phyloP scores from a whole-genome alignment of 2,888 invertebrate species.

The Emmelina monodactyla region DNA sequence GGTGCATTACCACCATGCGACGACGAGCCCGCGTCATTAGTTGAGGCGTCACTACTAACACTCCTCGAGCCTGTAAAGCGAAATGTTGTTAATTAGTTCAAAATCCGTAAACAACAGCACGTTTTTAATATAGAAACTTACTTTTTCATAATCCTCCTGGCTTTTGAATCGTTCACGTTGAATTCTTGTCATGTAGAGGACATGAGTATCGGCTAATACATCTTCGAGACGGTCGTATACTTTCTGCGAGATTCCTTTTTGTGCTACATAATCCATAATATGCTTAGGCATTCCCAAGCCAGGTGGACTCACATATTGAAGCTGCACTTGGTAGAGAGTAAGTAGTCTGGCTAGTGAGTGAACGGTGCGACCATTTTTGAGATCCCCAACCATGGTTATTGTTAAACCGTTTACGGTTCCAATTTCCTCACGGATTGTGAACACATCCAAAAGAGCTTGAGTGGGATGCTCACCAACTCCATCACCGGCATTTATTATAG shows the following conservation, averaged over 20 bases:
- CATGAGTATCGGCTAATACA: constrained; percentile 92
- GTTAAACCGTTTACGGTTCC: constrained; percentile 98
- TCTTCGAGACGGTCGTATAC: constrained; percentile 79
- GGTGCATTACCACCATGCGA: constrained; percentile 97
- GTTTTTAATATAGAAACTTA: no score
- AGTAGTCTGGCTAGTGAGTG: constrained; percentile 95
- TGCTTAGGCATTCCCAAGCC: constrained; percentile 91
- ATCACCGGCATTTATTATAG: constrained; percentile 98
- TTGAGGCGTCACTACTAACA: constrained; percentile 91
- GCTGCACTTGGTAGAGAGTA: constrained; percentile 91
- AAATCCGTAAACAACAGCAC: background rate
- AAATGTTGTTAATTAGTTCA: no score
- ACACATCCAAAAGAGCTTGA: constrained; percentile 96
- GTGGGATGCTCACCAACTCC: constrained; percentile 98
- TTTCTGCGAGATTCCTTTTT: constrained; percentile 81
- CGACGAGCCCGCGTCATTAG: constrained; percentile 94
- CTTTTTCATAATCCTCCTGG: constrained; percentile 86
- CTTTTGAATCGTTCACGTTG: constrained; percentile 91
- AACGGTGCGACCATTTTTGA: constrained; percentile 97
- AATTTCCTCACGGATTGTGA: constrained; percentile 98
- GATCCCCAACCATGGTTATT: constrained; percentile 97
- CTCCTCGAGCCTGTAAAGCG: constrained; percentile 79
- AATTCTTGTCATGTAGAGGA: constrained; percentile 97
- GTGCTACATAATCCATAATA: constrained; percentile 78
- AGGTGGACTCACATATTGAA: constrained; percentile 90